Conservation (phyloP, 1,140 invertebrate genomes). For the Trichonephila clavata region DNA sequence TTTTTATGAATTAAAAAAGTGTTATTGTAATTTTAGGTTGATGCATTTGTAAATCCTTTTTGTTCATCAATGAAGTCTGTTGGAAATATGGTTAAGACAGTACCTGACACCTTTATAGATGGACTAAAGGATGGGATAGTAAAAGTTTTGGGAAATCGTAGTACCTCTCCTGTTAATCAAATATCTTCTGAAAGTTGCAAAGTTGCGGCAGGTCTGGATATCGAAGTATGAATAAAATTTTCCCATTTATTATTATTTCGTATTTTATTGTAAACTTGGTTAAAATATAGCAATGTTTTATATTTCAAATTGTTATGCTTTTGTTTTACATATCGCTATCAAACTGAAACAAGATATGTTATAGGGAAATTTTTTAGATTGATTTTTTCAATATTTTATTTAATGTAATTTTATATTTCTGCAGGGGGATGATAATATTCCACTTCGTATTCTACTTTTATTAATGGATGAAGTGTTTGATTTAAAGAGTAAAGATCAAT, state of each 20-base stretch:
- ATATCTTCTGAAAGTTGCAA: slow-evolving; percentile 78
- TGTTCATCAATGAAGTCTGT: slow-evolving; percentile 90
- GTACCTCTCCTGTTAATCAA: slow-evolving; percentile 52
- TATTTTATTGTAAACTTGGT: background rate
- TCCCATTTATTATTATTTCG: background rate
- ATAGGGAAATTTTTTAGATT: too few species aligned
- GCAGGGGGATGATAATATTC: slow-evolving; percentile 92
- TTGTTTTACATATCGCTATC: too few species aligned
- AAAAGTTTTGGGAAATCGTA: slow-evolving; percentile 71
- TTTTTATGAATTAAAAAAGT: background rate
- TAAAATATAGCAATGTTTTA: too few species aligned
- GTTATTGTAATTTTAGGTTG: slow-evolving; percentile 78
- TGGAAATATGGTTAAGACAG: slow-evolving; percentile 87
- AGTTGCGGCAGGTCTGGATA: slow-evolving; percentile 80
- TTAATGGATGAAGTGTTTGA: slow-evolving; percentile 96
- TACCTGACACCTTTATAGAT: slow-evolving; percentile 91
- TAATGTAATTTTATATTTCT: background rate
- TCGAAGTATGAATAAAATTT: background rate
- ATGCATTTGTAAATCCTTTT: slow-evolving; percentile 88
- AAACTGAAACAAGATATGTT: too few species aligned
- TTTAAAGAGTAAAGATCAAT: slow-evolving; percentile 91
- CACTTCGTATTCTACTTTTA: slow-evolving; percentile 90
- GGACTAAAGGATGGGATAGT: slow-evolving; percentile 84
- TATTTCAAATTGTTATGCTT: too few species aligned
- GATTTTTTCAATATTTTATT: too few species aligned